These are phyloP conservation scores for Microvelia longipes DNA, from an alignment of 1,140 invertebrate species.

Conservation along the genomic window DNA sequence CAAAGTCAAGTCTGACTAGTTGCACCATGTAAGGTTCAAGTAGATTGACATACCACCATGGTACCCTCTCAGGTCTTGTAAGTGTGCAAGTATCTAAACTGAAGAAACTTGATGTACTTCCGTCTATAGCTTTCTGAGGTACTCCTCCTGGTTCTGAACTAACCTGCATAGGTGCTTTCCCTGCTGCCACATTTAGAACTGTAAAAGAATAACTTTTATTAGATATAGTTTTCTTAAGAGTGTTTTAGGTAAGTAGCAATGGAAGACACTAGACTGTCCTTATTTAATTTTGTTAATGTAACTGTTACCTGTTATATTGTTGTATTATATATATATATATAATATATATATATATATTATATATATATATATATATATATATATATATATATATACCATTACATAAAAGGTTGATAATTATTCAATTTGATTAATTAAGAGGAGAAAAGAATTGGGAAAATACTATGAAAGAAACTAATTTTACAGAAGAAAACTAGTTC, in stretches of 20 bases:
- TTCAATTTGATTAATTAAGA: no score
- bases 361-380: no score
- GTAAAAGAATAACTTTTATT: slow-evolving; percentile 28
- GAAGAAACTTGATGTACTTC: slow-evolving; percentile 69
- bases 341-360: no score
- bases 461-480: no score
- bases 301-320: no score
- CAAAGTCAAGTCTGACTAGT: slow-evolving; percentile 79
- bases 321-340: no score
- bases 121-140: slow-evolving; percentile 79
- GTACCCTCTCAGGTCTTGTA: slow-evolving; percentile 61
- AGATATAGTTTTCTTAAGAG: slow-evolving; percentile 11
- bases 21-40: slow-evolving; percentile 91
- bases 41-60: slow-evolving; percentile 93
- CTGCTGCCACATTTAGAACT: slow-evolving; percentile 89
- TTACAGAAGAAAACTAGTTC: no score
- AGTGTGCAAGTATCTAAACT: slow-evolving; percentile 71
- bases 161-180: slow-evolving; percentile 88
- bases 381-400: no score
- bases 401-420: no score
- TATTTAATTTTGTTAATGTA: no score
- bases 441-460: no score
- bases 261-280: no score
- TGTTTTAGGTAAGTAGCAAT: slow-evolving; percentile 5
- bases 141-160: slow-evolving; percentile 68